Evolutionary conservation across 2,888 invertebrate species (phyloP).

Genomic region (Drosophila anomalata): DNA sequence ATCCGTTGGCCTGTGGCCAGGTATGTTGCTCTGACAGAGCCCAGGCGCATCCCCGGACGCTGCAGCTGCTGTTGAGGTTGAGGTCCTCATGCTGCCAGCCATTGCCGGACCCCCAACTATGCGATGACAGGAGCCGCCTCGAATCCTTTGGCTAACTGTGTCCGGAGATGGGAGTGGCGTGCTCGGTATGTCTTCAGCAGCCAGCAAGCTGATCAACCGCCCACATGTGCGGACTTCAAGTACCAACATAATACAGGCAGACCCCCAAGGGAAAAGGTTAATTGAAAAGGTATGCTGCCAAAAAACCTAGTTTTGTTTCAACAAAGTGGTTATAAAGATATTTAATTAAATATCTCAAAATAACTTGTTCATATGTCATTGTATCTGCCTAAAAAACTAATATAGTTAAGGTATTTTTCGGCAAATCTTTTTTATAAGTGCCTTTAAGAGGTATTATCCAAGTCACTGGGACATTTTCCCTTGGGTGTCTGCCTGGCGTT

Average conservation of each 20-base stretch:
- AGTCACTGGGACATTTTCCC: neutral
- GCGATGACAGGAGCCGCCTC: conserved; percentile 32
- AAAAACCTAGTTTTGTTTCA: no score
- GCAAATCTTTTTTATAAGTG: neutral
- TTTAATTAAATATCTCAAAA: no score
- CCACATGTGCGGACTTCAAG: conserved; percentile 1
- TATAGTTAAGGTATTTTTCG: no score
- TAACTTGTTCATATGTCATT: no score
- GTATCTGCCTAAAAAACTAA: no score
- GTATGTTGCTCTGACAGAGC: conserved; percentile 28
- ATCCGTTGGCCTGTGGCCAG: conserved; percentile 30
- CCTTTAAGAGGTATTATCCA: neutral
- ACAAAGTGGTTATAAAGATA: no score
- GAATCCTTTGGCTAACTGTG: conserved; percentile 26
- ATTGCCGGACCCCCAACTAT: conserved; percentile 18
- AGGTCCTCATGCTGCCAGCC: conserved; percentile 12
- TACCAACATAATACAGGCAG: neutral
- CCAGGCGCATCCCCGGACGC: conserved; percentile 26
- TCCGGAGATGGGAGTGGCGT: conserved; percentile 7
- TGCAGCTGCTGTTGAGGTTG: conserved; percentile 21
- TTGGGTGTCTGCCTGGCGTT: neutral
- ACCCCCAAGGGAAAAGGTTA: conserved; percentile 14
- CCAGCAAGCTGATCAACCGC: conserved; percentile 28
- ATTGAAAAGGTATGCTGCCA: no score
- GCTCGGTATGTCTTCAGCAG: conserved; percentile 6